Conservation (phyloP, 2,113 vertebrate genomes). For the Etia nguti region DNA sequence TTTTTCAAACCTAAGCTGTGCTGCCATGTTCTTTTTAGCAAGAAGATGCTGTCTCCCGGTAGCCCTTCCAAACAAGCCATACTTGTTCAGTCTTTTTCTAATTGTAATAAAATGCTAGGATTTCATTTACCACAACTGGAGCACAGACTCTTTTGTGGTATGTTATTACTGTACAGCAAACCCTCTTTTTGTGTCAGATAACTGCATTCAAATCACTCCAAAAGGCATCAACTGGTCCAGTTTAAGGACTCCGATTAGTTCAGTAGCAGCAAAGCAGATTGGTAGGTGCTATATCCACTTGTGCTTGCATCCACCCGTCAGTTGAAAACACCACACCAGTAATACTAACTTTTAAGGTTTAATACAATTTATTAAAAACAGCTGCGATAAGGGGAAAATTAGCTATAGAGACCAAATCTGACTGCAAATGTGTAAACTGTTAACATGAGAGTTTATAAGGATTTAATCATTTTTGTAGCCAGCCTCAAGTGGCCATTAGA, state of each 20-base stretch:
- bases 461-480: neutral
- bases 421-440: rapidly evolving
- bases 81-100: neutral
- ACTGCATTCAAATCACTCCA: neutral
- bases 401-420: neutral
- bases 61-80: neutral
- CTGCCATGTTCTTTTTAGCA: neutral
- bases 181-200: neutral
- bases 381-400: neutral
- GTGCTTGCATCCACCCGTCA: neutral
- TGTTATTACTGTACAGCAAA: neutral
- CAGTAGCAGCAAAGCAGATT: neutral
- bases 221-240: rapidly evolving
- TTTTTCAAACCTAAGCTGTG: neutral
- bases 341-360: neutral
- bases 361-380: neutral
- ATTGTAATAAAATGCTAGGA: neutral
- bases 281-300: neutral
- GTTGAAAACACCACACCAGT: neutral
- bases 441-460: neutral
- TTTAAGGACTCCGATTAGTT: neutral
- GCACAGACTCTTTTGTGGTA: rapidly evolving
- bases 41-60: neutral
- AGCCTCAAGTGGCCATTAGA: neutral
- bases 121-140: neutral